phyloP scores from a whole-genome alignment of 2,888 invertebrate genomes.

The Limnephilus lunatus region DNA sequence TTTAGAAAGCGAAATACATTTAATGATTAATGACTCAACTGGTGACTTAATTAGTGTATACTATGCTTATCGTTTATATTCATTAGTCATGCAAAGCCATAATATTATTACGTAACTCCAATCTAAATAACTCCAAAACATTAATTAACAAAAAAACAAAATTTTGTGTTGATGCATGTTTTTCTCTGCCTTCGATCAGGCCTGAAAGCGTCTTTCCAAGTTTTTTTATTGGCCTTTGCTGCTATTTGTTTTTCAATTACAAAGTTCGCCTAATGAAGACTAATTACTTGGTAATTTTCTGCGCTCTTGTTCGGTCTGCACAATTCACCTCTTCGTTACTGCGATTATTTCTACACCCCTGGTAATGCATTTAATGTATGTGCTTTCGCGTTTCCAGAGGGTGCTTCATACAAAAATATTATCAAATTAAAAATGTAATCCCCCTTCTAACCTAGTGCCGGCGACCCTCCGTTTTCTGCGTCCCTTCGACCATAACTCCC shows the following conservation, averaged over 20 bases:
- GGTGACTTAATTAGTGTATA: background rate
- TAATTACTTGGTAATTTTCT: conserved; percentile 29
- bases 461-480: background rate
- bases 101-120: background rate
- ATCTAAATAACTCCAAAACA: background rate
- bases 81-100: background rate
- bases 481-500: background rate
- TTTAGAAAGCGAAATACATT: background rate
- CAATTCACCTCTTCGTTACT: conserved; percentile 38
- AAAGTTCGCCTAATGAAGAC: conserved; percentile 14
- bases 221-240: background rate
- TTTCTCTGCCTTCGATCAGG: background rate
- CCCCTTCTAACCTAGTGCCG: conserved; percentile 52
- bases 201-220: background rate
- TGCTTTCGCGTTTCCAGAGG: conserved; percentile 46
- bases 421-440: conserved; percentile 50
- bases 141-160: background rate
- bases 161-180: background rate
- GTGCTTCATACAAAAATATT: conserved; percentile 49
- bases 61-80: background rate
- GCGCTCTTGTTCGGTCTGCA: background rate
- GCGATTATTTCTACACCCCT: conserved; percentile 22
- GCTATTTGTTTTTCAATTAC: background rate
- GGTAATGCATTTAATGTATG: conserved; percentile 50
- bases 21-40: background rate